These are phyloP conservation scores for Caranx melampygus DNA, from an alignment of 2,113 vertebrate genomes.

Conservation along the genomic window DNA sequence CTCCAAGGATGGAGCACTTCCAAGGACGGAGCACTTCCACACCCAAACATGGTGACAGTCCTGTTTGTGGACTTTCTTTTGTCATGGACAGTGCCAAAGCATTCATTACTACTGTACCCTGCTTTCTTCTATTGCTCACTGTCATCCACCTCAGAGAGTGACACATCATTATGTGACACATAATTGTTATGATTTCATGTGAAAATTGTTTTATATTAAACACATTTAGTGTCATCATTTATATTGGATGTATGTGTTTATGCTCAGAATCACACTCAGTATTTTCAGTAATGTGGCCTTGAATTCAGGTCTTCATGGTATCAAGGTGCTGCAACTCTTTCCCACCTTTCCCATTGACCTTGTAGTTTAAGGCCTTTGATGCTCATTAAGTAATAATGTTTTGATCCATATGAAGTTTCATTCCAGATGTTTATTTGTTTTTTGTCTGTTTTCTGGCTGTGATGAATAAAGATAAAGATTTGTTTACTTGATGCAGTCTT, in stretches of 20 bases:
- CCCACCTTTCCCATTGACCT: not conserved
- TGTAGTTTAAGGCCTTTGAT: not conserved
- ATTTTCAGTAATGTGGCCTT: not conserved
- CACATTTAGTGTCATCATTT: not conserved
- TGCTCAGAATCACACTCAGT: not conserved
- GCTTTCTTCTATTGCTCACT: conserved; percentile 23
- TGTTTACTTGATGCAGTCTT: not conserved
- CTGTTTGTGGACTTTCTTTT: conserved; percentile 20
- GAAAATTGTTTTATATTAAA: not conserved
- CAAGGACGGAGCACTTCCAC: conserved; percentile 21
- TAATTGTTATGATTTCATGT: not conserved
- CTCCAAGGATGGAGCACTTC: conserved; percentile 39
- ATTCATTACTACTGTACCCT: not conserved
- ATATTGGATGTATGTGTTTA: not conserved
- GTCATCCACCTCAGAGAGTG: not conserved
- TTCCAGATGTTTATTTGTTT: not conserved
- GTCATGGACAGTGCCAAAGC: not conserved
- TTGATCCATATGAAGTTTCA: not conserved
- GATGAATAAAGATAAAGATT: not conserved
- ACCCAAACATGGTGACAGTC: conserved; percentile 58
- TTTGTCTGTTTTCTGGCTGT: too few species aligned
- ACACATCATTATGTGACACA: not conserved
- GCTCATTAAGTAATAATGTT: not conserved
- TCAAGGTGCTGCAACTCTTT: not conserved
- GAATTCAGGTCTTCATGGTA: not conserved